Percentiles rank a stretch among this genome's conserved stretches.
phyloP scores from a whole-genome alignment of 53 echinoderm and acorn worm species.

The Holothuria leucospilota region DNA sequence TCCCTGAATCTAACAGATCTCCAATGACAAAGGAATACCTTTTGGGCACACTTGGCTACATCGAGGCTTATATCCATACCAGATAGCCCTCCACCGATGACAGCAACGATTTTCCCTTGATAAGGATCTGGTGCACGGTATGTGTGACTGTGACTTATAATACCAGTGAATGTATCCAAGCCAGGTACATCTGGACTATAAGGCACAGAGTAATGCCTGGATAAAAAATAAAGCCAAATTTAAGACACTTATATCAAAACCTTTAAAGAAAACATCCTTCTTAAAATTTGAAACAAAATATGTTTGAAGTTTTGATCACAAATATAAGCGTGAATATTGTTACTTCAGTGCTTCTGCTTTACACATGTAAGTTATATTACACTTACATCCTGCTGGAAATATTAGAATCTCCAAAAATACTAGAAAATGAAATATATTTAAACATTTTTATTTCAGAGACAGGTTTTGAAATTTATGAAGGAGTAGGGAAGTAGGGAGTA shows the following conservation, averaged over 20 bases:
- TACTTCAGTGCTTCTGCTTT: no score
- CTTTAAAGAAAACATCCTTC: not conserved
- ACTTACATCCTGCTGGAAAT: no score
- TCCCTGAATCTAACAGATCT: slow-evolving; percentile 18
- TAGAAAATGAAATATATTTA: no score
- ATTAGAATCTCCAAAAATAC: no score
- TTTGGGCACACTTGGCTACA: slow-evolving; percentile 54
- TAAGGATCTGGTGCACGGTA: slow-evolving; percentile 80
- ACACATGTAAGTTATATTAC: no score
- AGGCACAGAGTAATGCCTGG: slow-evolving; percentile 82
- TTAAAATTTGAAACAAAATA: no score
- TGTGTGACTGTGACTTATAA: slow-evolving; percentile 83
- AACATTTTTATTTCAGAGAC: no score
- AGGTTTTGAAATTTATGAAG: no score
- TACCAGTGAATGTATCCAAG: slow-evolving; percentile 73
- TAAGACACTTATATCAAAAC: not conserved
- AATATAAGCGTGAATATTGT: no score
- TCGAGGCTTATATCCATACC: slow-evolving; percentile 79
- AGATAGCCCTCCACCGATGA: slow-evolving; percentile 81
- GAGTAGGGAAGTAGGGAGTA: no score
- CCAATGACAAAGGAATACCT: slow-evolving; percentile 75
- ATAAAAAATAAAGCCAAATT: not conserved
- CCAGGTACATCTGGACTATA: slow-evolving; percentile 72
- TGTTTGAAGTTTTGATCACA: no score
- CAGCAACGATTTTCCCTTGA: slow-evolving; percentile 67